Evolutionary conservation across 2,797 vertebrate genomes (phyloP).

Genomic region (Premnoplex brunnescens): DNA sequence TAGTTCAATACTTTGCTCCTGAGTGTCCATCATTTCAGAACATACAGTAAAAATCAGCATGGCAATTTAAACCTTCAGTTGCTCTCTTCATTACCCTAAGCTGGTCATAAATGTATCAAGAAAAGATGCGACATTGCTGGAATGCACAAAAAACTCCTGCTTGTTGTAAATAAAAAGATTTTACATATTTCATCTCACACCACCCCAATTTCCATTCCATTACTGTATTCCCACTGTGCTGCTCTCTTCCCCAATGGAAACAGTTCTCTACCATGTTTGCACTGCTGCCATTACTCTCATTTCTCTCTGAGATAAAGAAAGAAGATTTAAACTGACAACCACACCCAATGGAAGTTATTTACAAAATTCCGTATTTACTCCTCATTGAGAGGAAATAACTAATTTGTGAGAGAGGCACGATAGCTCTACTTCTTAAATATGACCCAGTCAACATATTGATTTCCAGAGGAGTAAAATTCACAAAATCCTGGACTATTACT

Average conservation of each 20-base stretch:
- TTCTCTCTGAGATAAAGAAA: background rate
- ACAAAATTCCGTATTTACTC: background rate
- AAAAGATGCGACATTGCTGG: background rate
- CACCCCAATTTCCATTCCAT: background rate
- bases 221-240: background rate
- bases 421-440: background rate
- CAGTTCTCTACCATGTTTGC: background rate
- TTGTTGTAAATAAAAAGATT: background rate
- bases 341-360: background rate
- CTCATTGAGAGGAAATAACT: background rate
- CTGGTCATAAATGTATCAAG: background rate
- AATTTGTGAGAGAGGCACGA: background rate
- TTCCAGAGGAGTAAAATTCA: background rate
- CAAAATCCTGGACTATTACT: background rate
- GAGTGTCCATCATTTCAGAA: background rate
- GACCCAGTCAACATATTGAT: background rate
- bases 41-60: background rate
- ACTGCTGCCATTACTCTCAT: background rate
- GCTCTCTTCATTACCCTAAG: background rate
- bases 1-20: background rate
- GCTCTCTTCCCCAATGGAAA: background rate
- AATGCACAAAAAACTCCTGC: background rate
- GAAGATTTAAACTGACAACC: background rate
- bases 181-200: background rate
- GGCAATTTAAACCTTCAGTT: background rate